Conservation (phyloP, 2,113 vertebrate genomes). For the Clupea harengus region DNA sequence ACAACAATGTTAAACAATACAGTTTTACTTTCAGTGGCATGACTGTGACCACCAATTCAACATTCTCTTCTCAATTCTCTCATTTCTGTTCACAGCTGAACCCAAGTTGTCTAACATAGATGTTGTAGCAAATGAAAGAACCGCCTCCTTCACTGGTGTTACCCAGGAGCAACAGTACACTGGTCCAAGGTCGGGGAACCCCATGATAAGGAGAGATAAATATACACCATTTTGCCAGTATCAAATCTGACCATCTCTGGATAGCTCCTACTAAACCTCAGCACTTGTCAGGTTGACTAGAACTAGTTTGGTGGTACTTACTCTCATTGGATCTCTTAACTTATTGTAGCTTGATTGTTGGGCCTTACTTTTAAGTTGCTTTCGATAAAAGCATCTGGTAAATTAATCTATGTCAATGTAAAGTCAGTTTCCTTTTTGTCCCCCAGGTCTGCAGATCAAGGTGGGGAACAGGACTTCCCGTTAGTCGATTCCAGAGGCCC, state of each 20-base stretch:
- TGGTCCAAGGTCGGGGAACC: background rate
- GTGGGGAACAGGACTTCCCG: background rate
- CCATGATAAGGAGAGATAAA: background rate
- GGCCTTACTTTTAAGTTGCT: background rate
- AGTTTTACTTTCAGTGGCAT: background rate
- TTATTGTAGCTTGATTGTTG: background rate
- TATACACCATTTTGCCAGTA: background rate
- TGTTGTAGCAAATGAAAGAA: background rate
- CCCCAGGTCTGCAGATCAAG: background rate
- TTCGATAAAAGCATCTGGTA: background rate
- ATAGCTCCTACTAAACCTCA: background rate
- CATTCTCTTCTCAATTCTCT: background rate
- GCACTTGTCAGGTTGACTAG: background rate
- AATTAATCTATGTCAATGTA: background rate
- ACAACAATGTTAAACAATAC: background rate
- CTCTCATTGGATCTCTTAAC: background rate
- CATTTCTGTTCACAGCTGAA: slow-evolving; percentile 22
- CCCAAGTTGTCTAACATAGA: slow-evolving; percentile 22
- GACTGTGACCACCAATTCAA: background rate
- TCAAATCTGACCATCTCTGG: background rate
- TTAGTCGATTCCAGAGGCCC: background rate
- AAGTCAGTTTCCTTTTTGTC: background rate
- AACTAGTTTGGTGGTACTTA: background rate
- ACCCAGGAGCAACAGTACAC: background rate
- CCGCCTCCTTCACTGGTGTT: background rate